Evolutionary conservation across 2,888 invertebrate genomes (phyloP).

Genomic region (Drosophila koepferae): DNA sequence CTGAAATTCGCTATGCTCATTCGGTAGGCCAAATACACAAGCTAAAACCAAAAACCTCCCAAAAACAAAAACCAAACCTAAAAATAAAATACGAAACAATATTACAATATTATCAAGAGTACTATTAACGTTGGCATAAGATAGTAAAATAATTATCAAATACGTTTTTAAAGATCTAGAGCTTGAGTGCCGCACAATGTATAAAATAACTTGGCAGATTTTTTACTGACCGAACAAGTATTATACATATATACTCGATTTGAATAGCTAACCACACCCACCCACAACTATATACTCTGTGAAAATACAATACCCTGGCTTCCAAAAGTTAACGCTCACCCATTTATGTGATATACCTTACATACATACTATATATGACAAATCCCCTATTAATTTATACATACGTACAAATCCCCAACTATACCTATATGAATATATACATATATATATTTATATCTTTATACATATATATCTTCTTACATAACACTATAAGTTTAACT

Average conservation of each 20-base stretch:
- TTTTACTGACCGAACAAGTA: slow-evolving; percentile 68
- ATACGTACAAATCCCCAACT: slow-evolving; percentile 36
- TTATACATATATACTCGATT: slow-evolving; percentile 38
- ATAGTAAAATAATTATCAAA: slow-evolving; percentile 22
- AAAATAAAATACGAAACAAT: slow-evolving; percentile 48
- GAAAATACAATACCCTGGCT: slow-evolving; percentile 60
- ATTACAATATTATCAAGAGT: slow-evolving; percentile 24
- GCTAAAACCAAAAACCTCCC: slow-evolving; percentile 65
- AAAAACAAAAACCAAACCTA: slow-evolving; percentile 43
- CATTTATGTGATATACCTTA: slow-evolving; percentile 26
- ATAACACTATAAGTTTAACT: slow-evolving; percentile 29
- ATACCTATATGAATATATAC: slow-evolving; percentile 25
- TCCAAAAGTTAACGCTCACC: slow-evolving; percentile 70
- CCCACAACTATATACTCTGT: slow-evolving; percentile 36
- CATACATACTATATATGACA: slow-evolving; percentile 13
- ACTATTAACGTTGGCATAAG: slow-evolving; percentile 49
- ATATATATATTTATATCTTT: slow-evolving; percentile 2
- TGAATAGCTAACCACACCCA: slow-evolving; percentile 31
- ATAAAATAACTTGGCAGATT: slow-evolving; percentile 61
- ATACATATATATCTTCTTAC: slow-evolving; percentile 48
- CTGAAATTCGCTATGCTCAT: slow-evolving; percentile 85
- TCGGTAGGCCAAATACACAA: slow-evolving; percentile 84
- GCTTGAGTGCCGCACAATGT: slow-evolving; percentile 29
- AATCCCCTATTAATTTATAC: slow-evolving; percentile 22
- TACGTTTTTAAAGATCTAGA: slow-evolving; percentile 32